Evolutionary conservation across 2,888 invertebrate genomes (phyloP).

Genomic region (Callosobruchus maculatus): DNA sequence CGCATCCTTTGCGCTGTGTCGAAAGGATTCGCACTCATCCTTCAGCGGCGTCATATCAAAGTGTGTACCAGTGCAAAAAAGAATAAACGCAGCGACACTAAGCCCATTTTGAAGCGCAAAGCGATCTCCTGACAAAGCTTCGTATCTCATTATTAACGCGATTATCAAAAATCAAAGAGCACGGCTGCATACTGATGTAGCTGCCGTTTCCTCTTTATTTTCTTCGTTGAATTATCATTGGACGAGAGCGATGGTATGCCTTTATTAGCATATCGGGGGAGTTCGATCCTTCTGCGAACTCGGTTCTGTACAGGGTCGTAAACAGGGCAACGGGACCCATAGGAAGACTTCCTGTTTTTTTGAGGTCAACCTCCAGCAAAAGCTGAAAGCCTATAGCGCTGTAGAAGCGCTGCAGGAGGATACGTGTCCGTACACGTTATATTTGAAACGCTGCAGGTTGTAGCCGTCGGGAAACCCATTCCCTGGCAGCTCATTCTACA

Average conservation of each 20-base stretch:
- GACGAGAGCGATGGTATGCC: neutral
- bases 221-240: neutral
- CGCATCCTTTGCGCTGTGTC: neutral
- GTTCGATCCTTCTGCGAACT: neutral
- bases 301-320: slow-evolving; percentile 5
- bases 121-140: neutral
- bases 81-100: neutral
- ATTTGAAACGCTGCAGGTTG: no score
- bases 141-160: neutral
- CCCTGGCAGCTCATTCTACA: no score
- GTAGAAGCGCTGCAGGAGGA: no score
- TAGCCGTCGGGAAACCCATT: no score
- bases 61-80: neutral
- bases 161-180: neutral
- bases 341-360: no score
- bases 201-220: neutral
- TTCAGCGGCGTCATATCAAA: neutral
- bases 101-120: neutral
- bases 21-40: neutral
- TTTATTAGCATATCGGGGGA: neutral
- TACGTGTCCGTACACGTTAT: no score
- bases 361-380: no score
- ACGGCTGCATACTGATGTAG: neutral
- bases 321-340: no score
- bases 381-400: no score